phyloP scores from a whole-genome alignment of 92 coral and sea anemone genomes.

The Pocillopora meandrina region DNA sequence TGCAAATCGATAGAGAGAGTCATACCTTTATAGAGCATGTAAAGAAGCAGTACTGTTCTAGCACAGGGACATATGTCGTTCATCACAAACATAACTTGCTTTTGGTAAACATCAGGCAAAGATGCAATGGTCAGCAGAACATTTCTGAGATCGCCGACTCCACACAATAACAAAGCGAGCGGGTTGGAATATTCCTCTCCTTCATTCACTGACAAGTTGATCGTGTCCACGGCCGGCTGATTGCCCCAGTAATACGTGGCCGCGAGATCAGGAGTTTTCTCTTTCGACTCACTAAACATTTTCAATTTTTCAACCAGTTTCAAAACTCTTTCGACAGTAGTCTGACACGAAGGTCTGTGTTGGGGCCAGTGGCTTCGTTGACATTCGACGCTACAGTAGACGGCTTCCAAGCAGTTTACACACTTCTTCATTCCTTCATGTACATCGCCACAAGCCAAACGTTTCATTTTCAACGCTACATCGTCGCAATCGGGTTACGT shows the following conservation, averaged over 20 bases:
- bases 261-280: background rate
- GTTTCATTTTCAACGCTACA: conserved; percentile 29
- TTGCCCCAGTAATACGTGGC: conserved; percentile 79
- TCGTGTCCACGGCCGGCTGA: conserved; percentile 70
- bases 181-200: conserved; percentile 54
- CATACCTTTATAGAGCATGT: conserved; percentile 72
- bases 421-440: conserved; percentile 48
- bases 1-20: background rate
- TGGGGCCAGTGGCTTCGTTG: conserved; percentile 49
- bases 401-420: conserved; percentile 50
- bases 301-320: conserved; percentile 22
- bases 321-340: conserved; percentile 25
- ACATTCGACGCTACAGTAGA: conserved; percentile 68
- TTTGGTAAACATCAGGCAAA: conserved; percentile 56
- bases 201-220: conserved; percentile 77
- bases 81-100: conserved; percentile 60
- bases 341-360: conserved; percentile 59
- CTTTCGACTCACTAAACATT: background rate
- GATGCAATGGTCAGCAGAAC: conserved; percentile 61
- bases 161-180: conserved; percentile 66
- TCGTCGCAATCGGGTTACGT: conserved; percentile 59
- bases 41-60: conserved; percentile 71
- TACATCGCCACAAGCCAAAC: conserved; percentile 43
- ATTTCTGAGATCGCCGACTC: conserved; percentile 82
- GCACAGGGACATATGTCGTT: conserved; percentile 77